These are phyloP conservation scores for Cherax quadricarinatus DNA, from an alignment of 1,140 invertebrate genomes.

Conservation along the genomic window DNA sequence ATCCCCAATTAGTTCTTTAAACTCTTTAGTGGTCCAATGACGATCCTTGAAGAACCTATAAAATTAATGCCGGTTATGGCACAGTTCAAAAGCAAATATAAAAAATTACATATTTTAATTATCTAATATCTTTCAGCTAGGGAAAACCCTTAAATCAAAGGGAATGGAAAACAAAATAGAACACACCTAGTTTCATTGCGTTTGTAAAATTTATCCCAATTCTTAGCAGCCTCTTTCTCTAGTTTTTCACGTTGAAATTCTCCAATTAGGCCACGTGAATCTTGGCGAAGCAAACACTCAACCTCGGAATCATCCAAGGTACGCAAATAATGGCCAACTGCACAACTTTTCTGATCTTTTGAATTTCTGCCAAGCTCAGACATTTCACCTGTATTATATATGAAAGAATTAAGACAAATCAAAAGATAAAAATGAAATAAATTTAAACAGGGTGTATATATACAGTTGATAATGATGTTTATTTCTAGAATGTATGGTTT, in stretches of 20 bases:
- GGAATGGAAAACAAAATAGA: no score
- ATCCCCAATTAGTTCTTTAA: slow-evolving; percentile 84
- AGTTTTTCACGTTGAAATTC: slow-evolving; percentile 88
- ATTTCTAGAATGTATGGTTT: no score
- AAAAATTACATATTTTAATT: no score
- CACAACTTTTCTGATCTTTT: neutral
- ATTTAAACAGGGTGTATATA: no score
- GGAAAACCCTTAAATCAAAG: no score
- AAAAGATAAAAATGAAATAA: no score
- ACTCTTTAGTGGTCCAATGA: slow-evolving; percentile 97
- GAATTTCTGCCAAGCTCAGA: neutral
- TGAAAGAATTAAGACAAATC: neutral
- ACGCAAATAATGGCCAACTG: slow-evolving; percentile 14
- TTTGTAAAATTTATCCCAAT: slow-evolving; percentile 99
- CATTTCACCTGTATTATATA: neutral
- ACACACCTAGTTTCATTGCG: slow-evolving; percentile 85
- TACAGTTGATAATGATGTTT: no score
- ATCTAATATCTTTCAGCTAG: no score
- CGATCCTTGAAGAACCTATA: slow-evolving; percentile 94
- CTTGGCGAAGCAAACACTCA: slow-evolving; percentile 82
- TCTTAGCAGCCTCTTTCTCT: slow-evolving; percentile 90
- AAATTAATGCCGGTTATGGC: neutral
- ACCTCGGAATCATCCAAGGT: slow-evolving; percentile 78
- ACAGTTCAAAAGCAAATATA: no score
- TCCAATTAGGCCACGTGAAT: slow-evolving; percentile 83